phyloP scores from a whole-genome alignment of 2,113 vertebrate species.

The Tamias sibiricus region DNA sequence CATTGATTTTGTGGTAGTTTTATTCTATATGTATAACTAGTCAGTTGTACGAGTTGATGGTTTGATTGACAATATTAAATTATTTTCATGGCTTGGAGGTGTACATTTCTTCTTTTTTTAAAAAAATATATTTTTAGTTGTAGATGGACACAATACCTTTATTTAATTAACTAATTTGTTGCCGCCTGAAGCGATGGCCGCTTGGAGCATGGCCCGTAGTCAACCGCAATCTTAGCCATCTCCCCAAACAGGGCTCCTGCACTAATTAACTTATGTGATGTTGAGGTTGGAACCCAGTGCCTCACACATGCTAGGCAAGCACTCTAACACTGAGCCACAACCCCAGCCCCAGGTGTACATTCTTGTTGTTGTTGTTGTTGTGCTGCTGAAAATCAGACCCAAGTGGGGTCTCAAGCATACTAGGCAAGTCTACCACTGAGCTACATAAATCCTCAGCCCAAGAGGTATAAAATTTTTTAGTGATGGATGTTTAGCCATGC shows the following conservation, averaged over 20 bases:
- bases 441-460: background rate
- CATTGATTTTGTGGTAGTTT: background rate
- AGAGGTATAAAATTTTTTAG: background rate
- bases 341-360: background rate
- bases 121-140: too few relatives aligned
- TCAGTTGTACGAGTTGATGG: background rate
- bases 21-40: background rate
- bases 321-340: too few relatives aligned
- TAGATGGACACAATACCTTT: too few relatives aligned
- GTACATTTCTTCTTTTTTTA: background rate
- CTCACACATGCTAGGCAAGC: too few relatives aligned
- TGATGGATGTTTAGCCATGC: background rate
- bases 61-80: background rate
- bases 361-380: background rate
- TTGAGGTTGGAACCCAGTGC: too few relatives aligned
- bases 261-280: too few relatives aligned
- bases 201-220: too few relatives aligned
- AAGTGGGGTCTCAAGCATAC: background rate
- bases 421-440: background rate
- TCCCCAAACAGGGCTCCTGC: too few relatives aligned
- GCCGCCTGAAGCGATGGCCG: too few relatives aligned
- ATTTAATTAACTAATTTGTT: too few relatives aligned
- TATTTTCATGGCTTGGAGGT: background rate
- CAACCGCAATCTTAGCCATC: too few relatives aligned
- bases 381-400: background rate